phyloP scores from a whole-genome alignment of 2,888 invertebrate species.

The Dasysyrphus albostriatus region DNA sequence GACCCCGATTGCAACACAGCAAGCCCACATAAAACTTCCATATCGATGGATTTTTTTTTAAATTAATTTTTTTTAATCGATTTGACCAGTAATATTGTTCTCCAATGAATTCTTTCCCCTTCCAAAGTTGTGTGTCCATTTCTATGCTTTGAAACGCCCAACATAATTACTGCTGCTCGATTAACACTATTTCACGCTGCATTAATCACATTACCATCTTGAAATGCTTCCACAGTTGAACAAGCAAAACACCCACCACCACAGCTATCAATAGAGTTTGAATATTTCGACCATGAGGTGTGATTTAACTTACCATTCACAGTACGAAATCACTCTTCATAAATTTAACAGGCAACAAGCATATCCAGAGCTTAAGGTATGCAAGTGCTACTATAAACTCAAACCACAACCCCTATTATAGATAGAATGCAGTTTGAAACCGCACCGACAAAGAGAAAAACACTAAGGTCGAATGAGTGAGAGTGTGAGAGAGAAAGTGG shows the following conservation, averaged over 20 bases:
- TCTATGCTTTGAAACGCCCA: slow-evolving; percentile 18
- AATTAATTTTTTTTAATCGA: background rate
- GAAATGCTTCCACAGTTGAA: slow-evolving; percentile 9
- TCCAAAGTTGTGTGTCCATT: slow-evolving; percentile 1
- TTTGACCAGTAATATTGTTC: slow-evolving; percentile 15
- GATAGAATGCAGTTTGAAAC: background rate
- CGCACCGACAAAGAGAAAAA: slow-evolving; percentile 1
- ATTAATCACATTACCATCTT: slow-evolving; percentile 41
- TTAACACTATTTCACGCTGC: slow-evolving; percentile 51
- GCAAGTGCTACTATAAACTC: background rate
- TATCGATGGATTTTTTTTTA: slow-evolving; percentile 2
- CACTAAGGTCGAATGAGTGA: slow-evolving; percentile 1
- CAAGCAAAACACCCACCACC: background rate
- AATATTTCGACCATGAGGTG: slow-evolving; percentile 29
- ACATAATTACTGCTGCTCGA: slow-evolving; percentile 36
- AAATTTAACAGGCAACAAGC: background rate
- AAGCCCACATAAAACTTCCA: background rate
- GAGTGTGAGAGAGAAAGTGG: slow-evolving; percentile 2
- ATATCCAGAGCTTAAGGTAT: slow-evolving; percentile 6
- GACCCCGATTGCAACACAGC: background rate
- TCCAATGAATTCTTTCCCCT: background rate
- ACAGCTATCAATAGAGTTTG: slow-evolving; percentile 25
- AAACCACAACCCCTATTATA: slow-evolving; percentile 16
- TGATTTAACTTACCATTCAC: slow-evolving; percentile 9
- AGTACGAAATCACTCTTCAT: slow-evolving; percentile 16